A percentile compares a stretch with the other conserved stretches of the same genome.
Conservation (phyloP, 2,888 invertebrate genomes). For the Drosophila mettleri region DNA sequence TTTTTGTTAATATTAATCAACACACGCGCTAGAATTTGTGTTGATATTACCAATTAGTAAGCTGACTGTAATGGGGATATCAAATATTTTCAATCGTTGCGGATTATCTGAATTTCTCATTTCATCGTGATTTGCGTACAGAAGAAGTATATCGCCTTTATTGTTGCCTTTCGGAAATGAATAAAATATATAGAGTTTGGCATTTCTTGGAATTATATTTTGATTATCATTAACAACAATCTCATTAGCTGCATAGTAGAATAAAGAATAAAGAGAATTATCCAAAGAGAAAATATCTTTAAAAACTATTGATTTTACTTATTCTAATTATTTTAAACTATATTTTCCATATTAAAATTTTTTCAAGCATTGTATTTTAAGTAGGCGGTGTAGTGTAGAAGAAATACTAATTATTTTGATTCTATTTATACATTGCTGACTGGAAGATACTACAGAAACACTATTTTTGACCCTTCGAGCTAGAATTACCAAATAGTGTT, state of each 20-base stretch:
- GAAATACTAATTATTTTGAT: no score
- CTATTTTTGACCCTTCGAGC: no score
- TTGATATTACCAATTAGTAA: slow-evolving; percentile 48
- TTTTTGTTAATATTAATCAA: slow-evolving; percentile 6
- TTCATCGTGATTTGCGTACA: slow-evolving; percentile 19
- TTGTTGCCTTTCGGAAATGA: neutral
- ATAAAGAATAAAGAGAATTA: no score
- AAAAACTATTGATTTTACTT: neutral
- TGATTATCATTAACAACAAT: neutral
- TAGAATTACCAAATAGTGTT: no score
- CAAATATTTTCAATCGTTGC: slow-evolving; percentile 49
- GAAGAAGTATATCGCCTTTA: neutral
- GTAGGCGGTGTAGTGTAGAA: no score
- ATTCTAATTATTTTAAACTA: no score
- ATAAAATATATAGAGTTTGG: neutral
- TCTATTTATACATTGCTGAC: no score
- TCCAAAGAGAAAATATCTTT: no score
- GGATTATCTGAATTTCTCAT: slow-evolving; percentile 21
- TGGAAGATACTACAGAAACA: no score
- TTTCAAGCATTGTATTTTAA: no score
- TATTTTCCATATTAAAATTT: no score
- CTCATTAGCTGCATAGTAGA: neutral
- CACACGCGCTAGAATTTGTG: slow-evolving; percentile 28
- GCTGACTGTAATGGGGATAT: slow-evolving; percentile 32
- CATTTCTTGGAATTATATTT: neutral